A percentile compares a stretch with the other conserved stretches of the same genome.
Conservation (phyloP, 2,888 invertebrate species). For the Limnephilus lunatus region DNA sequence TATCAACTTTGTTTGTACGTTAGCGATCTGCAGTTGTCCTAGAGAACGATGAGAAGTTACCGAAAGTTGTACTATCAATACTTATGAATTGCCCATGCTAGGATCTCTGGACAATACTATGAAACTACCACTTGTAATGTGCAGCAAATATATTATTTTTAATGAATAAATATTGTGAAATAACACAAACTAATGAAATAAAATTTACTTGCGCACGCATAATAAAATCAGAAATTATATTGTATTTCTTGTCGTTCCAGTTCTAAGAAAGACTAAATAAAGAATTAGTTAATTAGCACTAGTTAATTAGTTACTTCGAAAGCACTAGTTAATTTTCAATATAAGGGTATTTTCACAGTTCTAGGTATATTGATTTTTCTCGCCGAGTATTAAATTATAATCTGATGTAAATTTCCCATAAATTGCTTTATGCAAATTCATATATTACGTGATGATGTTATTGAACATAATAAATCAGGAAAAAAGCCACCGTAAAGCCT, state of each 20-base stretch:
- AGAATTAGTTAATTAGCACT: not conserved
- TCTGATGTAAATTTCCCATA: slow-evolving; percentile 17
- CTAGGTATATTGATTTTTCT: not conserved
- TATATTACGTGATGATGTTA: slow-evolving; percentile 10
- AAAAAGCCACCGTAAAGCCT: slow-evolving; percentile 6
- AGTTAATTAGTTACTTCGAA: not conserved
- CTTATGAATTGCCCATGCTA: too few relatives aligned
- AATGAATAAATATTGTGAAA: too few relatives aligned
- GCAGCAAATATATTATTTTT: too few relatives aligned
- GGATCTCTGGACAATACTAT: too few relatives aligned
- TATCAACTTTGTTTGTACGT: too few relatives aligned
- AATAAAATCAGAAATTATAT: not conserved
- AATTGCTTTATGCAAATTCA: slow-evolving; percentile 39
- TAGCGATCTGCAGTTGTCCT: too few relatives aligned
- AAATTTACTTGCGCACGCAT: too few relatives aligned
- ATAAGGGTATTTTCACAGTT: not conserved
- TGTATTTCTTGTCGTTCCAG: not conserved
- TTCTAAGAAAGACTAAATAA: not conserved
- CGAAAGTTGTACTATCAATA: too few relatives aligned
- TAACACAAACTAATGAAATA: too few relatives aligned
- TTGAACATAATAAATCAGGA: slow-evolving; percentile 25
- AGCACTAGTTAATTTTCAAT: not conserved
- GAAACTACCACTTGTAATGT: too few relatives aligned
- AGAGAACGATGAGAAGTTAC: too few relatives aligned
- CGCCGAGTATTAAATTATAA: not conserved